These are phyloP conservation scores for Poeciliopsis occidentalis DNA, from an alignment of 2,113 vertebrate species.

Conservation along the genomic window DNA sequence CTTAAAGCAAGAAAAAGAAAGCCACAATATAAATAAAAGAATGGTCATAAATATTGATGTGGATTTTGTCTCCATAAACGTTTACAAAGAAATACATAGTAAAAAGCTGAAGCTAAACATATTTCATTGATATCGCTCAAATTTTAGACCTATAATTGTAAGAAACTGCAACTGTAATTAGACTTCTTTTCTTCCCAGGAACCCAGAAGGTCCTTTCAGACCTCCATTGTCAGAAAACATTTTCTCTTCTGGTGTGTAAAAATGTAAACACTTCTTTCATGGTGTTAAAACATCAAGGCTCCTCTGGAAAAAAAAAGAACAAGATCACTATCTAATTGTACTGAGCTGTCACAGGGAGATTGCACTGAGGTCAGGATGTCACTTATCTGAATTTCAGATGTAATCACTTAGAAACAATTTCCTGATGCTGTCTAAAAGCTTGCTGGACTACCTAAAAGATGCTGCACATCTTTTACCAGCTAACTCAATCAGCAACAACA, in stretches of 20 bases:
- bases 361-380: background rate
- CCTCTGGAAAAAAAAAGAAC: too few relatives aligned
- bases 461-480: background rate
- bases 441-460: background rate
- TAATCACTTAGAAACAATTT: background rate
- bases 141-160: too few relatives aligned
- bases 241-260: background rate
- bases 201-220: background rate
- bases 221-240: background rate
- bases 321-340: constrained; percentile 1
- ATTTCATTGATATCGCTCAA: too few relatives aligned
- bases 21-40: background rate
- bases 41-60: background rate
- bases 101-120: too few relatives aligned
- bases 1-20: background rate
- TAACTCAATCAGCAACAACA: background rate
- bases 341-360: background rate
- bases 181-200: background rate
- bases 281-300: background rate
- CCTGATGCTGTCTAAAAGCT: background rate
- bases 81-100: background rate
- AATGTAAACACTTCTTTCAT: background rate
- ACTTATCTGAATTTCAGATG: background rate
- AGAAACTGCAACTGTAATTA: background rate
- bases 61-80: background rate